Evolutionary conservation across 2,797 vertebrate species (phyloP).

Genomic region (Pogoniulus pusillus): DNA sequence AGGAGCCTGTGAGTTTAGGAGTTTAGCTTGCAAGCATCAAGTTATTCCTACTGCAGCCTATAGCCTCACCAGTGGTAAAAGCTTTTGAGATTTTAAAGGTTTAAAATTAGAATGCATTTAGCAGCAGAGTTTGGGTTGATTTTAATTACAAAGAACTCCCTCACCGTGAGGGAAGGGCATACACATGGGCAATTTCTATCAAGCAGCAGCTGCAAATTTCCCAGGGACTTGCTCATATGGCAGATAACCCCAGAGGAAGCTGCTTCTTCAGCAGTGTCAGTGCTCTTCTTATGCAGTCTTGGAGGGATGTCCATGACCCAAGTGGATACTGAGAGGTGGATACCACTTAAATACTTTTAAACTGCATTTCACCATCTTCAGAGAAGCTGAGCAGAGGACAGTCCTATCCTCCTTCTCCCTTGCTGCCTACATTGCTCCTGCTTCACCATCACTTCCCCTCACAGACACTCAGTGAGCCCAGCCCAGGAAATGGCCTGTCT

Average conservation of each 20-base stretch:
- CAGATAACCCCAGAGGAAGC: not conserved
- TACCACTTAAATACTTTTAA: not conserved
- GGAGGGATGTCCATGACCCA: not conserved
- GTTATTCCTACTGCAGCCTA: not conserved
- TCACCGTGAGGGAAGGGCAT: not conserved
- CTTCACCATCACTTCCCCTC: accelerated
- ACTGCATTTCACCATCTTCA: not conserved
- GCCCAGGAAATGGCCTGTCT: conserved; percentile 6
- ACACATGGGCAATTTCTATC: not conserved
- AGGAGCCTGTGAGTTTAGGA: not conserved
- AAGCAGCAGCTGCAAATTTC: not conserved
- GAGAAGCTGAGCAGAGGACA: not conserved
- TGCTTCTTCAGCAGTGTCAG: not conserved
- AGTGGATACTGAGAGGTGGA: not conserved
- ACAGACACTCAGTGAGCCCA: not conserved
- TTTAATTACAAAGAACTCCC: not conserved
- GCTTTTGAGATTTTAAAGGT: not conserved
- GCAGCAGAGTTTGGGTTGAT: not conserved
- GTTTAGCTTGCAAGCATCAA: not conserved
- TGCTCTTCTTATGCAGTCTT: not conserved
- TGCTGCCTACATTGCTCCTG: accelerated
- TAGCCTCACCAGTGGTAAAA: not conserved
- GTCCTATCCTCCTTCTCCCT: not conserved
- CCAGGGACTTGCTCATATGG: not conserved
- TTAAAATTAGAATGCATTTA: not conserved